phyloP scores from a whole-genome alignment of 2,113 vertebrate species.

The Antidorcas marsupialis region DNA sequence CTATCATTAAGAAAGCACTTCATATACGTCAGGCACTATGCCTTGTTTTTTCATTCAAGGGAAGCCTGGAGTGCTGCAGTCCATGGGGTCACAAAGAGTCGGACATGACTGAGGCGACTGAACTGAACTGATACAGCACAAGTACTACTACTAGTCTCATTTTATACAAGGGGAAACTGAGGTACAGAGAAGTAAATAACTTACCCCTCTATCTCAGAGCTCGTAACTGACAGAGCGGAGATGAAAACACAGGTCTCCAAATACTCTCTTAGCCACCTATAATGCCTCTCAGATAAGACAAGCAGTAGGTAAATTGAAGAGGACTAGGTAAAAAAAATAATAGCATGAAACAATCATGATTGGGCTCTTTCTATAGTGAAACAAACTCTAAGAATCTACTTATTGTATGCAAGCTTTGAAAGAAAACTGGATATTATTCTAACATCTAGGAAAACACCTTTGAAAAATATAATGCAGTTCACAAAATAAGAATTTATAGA shows the following conservation, averaged over 20 bases:
- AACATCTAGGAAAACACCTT: neutral
- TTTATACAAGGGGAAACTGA: neutral
- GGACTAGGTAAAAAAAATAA: neutral
- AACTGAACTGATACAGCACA: neutral
- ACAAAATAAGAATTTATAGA: neutral
- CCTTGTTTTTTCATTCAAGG: neutral
- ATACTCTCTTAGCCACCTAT: neutral
- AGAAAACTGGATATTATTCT: slow-evolving; percentile 8
- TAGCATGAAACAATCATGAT: neutral
- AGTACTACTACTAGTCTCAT: neutral
- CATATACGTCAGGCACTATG: neutral
- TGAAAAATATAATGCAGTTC: neutral
- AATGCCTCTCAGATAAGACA: neutral
- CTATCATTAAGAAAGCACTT: neutral
- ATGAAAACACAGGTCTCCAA: neutral
- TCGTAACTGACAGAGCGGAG: neutral
- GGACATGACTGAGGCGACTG: neutral
- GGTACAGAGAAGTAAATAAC: neutral
- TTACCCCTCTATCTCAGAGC: neutral
- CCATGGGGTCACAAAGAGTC: neutral
- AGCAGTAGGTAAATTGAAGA: neutral
- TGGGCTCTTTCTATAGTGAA: neutral
- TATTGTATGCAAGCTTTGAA: neutral
- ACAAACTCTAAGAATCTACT: neutral
- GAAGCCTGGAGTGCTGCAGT: neutral